Base-by-base conservation (phyloP, 2,797 vertebrate genomes). In the Gymnoscopelus braueri region DNA sequence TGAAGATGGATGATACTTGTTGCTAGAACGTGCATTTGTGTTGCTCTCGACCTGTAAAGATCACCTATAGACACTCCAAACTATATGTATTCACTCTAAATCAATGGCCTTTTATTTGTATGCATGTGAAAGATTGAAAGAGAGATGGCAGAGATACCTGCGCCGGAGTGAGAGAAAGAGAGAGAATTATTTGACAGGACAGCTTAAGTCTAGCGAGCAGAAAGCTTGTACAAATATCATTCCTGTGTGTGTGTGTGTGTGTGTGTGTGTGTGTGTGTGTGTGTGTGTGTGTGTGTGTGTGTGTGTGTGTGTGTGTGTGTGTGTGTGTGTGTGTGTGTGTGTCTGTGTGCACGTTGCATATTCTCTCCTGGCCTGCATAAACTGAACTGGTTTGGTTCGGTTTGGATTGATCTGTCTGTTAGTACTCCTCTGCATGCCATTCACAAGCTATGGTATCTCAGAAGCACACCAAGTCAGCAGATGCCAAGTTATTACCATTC, bases 391-490 rank as follows among this genome's bases (percentile, higher is more conserved):
- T 51, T 63, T 15, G 32, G 50, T 51, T 63, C 13, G 0, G 9
- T 62, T 5, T 56, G 54, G 35, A 62, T 32, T 35, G 56, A 32
- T 5, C n/a, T 29, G n/a, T 53, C 11, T 39, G 50, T 61, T 14
- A 60, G 67, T 23, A 67, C 60, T 5, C n/a, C 57, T 63, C 76
- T 73, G 44, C 66, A 68, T 60, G 26, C 47, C 65, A 56, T 49
- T 35, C 51, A 10, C 65, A 63, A 59, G 44, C 65, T 54, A 71
- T 59, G 60, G 24, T 47, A 51, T 29, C 62, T 60, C 56, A 35
- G 19, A 51, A 44, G 55, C 55, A 44, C 14, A 9, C 10, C 15
- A 44, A 9, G 39, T 24, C 26, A n/a, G 19, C 4, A 10, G 47
- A 67, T 60, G 60, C 47, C 12, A 14, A 32, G 24, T 23, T 57